Evolutionary conservation across 92 coral and sea anemone genomes (phyloP).

Genomic region (Virgularia gustaviana): DNA sequence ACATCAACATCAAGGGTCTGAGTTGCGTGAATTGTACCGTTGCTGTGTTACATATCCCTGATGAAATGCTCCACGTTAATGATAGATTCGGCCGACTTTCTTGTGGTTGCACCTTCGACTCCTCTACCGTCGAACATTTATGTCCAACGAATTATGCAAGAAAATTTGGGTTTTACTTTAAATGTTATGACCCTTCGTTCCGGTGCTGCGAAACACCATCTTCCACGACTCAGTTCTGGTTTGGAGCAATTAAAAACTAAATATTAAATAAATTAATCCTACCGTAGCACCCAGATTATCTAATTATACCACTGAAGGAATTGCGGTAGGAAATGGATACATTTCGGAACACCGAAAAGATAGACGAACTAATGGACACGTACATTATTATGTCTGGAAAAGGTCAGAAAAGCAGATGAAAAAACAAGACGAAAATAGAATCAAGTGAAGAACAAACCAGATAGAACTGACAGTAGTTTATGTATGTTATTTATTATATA

Average conservation of each 20-base stretch:
- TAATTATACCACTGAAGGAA: no score
- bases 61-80: neutral
- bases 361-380: no score
- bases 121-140: neutral
- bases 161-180: neutral
- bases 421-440: no score
- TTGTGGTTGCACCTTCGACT: neutral
- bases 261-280: no score
- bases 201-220: conserved; percentile 4
- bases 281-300: no score
- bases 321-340: no score
- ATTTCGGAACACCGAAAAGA: no score
- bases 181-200: neutral
- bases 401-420: no score
- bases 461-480: no score
- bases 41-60: neutral
- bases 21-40: neutral
- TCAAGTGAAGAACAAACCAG: no score
- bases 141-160: neutral
- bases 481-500: no score
- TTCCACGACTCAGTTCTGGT: conserved; percentile 3
- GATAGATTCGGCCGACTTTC: neutral
- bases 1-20: neutral
- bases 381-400: no score
- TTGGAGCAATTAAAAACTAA: neutral